A percentile compares a stretch with the other conserved stretches of the same genome.
These are phyloP conservation scores for Lathamus discolor DNA, from an alignment of 2,113 vertebrate species.

Conservation along the genomic window DNA sequence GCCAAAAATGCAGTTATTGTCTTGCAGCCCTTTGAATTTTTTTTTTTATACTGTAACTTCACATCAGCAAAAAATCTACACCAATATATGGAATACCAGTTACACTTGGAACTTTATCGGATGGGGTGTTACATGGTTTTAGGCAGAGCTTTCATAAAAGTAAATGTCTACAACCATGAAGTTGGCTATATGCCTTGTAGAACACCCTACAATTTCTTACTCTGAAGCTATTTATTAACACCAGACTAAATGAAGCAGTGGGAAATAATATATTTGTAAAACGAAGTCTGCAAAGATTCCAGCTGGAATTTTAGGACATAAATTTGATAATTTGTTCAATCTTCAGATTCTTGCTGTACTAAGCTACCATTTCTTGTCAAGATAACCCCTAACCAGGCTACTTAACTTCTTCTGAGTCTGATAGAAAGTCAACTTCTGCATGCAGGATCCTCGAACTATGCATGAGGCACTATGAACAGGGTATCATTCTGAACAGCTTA, in stretches of 20 bases:
- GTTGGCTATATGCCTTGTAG: background rate
- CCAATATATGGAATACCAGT: fast-evolving
- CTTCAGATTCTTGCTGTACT: background rate
- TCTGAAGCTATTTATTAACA: background rate
- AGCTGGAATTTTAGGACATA: background rate
- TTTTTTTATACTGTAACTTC: background rate
- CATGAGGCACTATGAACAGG: fast-evolving
- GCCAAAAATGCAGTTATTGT: background rate
- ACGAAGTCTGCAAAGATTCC: background rate
- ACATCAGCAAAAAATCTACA: background rate
- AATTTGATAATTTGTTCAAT: background rate
- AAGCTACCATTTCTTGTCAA: background rate
- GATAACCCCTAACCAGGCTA: background rate
- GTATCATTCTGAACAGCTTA: background rate
- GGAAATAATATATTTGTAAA: background rate
- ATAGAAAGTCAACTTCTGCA: fast-evolving
- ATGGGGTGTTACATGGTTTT: background rate
- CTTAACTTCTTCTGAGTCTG: too few relatives aligned
- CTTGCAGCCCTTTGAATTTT: fast-evolving
- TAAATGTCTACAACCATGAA: background rate
- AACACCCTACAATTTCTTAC: background rate
- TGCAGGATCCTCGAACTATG: fast-evolving
- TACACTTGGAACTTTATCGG: background rate
- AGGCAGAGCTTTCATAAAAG: background rate
- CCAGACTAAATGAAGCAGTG: background rate